phyloP scores from a whole-genome alignment of 1,140 invertebrate genomes.

The Adoxophyes honmai region DNA sequence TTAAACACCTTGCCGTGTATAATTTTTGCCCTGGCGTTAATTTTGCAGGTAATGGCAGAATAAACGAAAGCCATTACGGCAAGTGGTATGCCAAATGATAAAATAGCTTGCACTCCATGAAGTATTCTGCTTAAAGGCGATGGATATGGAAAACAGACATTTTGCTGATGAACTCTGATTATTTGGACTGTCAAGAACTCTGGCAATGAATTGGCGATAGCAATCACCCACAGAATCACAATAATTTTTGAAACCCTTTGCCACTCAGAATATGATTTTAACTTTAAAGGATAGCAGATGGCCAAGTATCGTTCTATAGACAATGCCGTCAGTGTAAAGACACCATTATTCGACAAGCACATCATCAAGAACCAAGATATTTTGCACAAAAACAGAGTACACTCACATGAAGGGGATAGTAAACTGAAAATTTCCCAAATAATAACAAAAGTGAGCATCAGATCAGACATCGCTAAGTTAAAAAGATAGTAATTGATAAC shows the following conservation, averaged over 20 bases:
- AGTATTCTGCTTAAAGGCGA: background rate
- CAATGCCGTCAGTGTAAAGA: background rate
- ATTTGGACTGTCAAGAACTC: background rate
- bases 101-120: background rate
- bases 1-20: background rate
- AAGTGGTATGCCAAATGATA: background rate
- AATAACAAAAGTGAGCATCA: background rate
- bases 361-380: background rate
- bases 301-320: background rate
- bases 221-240: background rate
- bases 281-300: background rate
- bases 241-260: background rate
- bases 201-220: background rate
- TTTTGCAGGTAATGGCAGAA: background rate
- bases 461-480: background rate
- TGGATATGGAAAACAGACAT: background rate
- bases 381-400: background rate
- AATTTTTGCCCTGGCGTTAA: background rate
- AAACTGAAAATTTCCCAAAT: background rate
- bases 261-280: background rate
- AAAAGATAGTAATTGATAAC: slow-evolving; percentile 2
- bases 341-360: background rate
- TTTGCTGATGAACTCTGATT: background rate
- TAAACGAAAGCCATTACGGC: background rate
- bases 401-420: background rate